These are phyloP conservation scores for Chondrosia reniformis DNA, from an alignment of 37 sponge, comb jelly and placozoan genomes.

Conservation along the genomic window DNA sequence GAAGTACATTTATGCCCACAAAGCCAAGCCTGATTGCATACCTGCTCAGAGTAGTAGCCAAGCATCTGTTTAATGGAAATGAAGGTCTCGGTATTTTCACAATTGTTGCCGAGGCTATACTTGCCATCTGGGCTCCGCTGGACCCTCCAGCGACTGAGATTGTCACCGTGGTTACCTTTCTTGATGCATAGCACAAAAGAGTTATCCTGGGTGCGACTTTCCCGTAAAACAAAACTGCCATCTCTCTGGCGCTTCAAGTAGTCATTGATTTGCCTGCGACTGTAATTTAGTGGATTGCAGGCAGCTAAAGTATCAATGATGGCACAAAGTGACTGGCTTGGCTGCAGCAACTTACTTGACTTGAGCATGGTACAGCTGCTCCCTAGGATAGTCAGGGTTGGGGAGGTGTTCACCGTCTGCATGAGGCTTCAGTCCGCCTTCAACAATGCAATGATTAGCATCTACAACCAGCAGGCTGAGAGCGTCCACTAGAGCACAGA, in stretches of 20 bases:
- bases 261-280: constrained; percentile 2
- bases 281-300: too few relatives aligned
- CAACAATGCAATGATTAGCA: constrained; percentile 29
- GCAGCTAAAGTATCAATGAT: too few relatives aligned
- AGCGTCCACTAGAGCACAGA: constrained; percentile 32
- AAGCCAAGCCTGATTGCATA: too few relatives aligned
- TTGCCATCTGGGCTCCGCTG: too few relatives aligned
- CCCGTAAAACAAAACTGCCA: constrained; percentile 46
- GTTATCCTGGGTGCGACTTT: constrained; percentile 39
- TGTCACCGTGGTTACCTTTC: too few relatives aligned
- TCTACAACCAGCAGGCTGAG: constrained; percentile 48
- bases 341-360: constrained; percentile 24
- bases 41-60: too few relatives aligned
- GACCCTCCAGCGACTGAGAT: too few relatives aligned
- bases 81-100: too few relatives aligned
- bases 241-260: constrained; percentile 12
- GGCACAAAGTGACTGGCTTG: too few relatives aligned
- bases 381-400: constrained; percentile 6
- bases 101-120: too few relatives aligned
- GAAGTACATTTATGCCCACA: too few relatives aligned
- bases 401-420: neutral
- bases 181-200: constrained; percentile 47
- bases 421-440: constrained; percentile 24
- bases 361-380: constrained; percentile 38
- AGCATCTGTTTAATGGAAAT: too few relatives aligned